Evolutionary conservation across 2,888 invertebrate genomes (phyloP).

Genomic region (Lucinisca nassula): DNA sequence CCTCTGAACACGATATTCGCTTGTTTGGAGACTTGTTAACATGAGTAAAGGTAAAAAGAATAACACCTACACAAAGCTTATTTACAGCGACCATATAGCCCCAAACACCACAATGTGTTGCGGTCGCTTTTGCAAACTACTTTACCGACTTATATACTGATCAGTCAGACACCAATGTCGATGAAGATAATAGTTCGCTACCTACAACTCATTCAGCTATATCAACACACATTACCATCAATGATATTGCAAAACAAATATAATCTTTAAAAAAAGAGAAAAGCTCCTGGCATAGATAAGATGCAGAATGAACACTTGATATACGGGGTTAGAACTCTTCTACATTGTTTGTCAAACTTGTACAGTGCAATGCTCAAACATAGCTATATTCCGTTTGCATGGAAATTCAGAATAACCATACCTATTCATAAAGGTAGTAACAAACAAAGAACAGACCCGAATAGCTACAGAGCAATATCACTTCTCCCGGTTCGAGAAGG

Average conservation of each 20-base stretch:
- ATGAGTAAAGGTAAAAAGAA: not conserved
- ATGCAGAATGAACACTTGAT: not conserved
- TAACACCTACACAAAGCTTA: too few relatives aligned
- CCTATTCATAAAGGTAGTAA: not conserved
- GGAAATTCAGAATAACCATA: not conserved
- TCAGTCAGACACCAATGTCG: too few relatives aligned
- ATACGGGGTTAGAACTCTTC: not conserved
- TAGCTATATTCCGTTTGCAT: not conserved
- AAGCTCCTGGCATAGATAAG: too few relatives aligned
- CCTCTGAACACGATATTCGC: not conserved
- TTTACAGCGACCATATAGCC: not conserved
- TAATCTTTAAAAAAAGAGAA: not conserved
- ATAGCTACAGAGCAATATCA: not conserved
- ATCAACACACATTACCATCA: too few relatives aligned
- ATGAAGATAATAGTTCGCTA: too few relatives aligned
- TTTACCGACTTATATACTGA: not conserved
- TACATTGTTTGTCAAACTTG: not conserved
- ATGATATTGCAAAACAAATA: not conserved
- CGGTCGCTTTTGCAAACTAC: not conserved
- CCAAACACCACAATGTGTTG: not conserved
- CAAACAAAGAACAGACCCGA: not conserved
- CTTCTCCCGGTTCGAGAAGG: not conserved
- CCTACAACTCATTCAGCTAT: too few relatives aligned
- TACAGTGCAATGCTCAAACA: not conserved
- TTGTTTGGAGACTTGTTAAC: not conserved